phyloP scores from a whole-genome alignment of 2,797 vertebrate species.

The Bufotes viridis region DNA sequence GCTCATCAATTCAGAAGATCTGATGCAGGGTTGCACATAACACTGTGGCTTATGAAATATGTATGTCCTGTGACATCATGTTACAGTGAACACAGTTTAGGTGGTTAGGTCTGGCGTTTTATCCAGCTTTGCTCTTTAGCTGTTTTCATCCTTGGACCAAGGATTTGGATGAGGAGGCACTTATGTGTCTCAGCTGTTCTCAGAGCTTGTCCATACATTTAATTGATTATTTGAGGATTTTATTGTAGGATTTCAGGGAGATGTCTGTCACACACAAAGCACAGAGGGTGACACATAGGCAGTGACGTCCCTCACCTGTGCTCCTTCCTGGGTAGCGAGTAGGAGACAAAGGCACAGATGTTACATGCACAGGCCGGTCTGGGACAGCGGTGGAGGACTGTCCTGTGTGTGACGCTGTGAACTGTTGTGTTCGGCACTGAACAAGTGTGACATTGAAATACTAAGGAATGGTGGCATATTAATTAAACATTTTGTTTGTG shows the following conservation, averaged over 20 bases:
- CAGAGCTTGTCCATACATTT: background rate
- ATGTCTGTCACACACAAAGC: conserved; percentile 50
- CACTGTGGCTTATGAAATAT: conserved; percentile 1
- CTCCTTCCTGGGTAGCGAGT: conserved; percentile 46
- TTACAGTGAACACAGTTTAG: conserved; percentile 2
- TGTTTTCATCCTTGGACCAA: background rate
- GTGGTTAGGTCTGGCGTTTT: background rate
- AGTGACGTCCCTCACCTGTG: conserved; percentile 56
- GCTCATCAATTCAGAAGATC: conserved; percentile 10
- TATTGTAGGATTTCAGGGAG: background rate
- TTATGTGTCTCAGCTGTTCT: background rate
- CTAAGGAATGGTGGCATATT: conserved; percentile 13
- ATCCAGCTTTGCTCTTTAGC: conserved; percentile 5
- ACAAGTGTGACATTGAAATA: conserved; percentile 42
- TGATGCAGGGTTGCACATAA: conserved; percentile 20
- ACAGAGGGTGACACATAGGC: conserved; percentile 55
- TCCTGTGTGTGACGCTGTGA: conserved; percentile 44
- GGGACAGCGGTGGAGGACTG: conserved; percentile 18
- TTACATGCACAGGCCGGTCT: conserved; percentile 48
- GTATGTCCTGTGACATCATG: background rate
- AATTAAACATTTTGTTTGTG: conserved; percentile 18
- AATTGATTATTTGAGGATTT: conserved; percentile 13
- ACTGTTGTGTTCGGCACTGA: conserved; percentile 21
- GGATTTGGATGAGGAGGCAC: background rate
- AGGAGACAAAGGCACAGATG: conserved; percentile 48